Conservation (phyloP, 2,888 invertebrate species). For the Rutpela maculata region DNA sequence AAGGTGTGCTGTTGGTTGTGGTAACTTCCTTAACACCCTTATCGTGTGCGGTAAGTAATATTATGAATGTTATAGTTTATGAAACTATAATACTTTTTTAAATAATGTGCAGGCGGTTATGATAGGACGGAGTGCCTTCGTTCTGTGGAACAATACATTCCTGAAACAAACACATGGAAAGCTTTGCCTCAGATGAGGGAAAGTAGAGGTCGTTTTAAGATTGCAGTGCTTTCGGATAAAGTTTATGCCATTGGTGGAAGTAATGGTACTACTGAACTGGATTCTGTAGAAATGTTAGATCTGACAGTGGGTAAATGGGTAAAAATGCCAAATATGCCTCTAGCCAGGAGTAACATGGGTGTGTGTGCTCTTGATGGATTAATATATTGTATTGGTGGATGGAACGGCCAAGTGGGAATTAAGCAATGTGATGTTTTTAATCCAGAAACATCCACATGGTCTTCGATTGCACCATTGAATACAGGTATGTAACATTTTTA, state of each 20-base stretch:
- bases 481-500: conserved; percentile 73
- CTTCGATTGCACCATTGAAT: conserved; percentile 81
- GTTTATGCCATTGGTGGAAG: conserved; percentile 90
- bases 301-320: conserved; percentile 73
- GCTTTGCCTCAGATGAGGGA: conserved; percentile 83
- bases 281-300: conserved; percentile 81
- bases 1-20: conserved; percentile 86
- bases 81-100: background rate
- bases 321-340: conserved; percentile 75
- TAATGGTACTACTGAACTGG: conserved; percentile 88
- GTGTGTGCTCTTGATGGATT: conserved; percentile 80
- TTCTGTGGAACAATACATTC: conserved; percentile 85
- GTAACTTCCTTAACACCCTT: conserved; percentile 81
- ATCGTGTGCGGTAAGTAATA: conserved; percentile 84
- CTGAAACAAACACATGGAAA: conserved; percentile 82
- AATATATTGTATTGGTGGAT: conserved; percentile 88
- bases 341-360: conserved; percentile 83
- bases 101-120: conserved; percentile 81
- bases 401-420: conserved; percentile 83
- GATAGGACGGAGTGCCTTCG: conserved; percentile 89
- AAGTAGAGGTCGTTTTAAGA: conserved; percentile 87
- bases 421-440: conserved; percentile 85
- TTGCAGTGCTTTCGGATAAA: conserved; percentile 80
- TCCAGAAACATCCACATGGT: conserved; percentile 80
- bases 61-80: background rate